Conservation (phyloP, 1,140 invertebrate species). For the Metopolophium dirhodum region DNA sequence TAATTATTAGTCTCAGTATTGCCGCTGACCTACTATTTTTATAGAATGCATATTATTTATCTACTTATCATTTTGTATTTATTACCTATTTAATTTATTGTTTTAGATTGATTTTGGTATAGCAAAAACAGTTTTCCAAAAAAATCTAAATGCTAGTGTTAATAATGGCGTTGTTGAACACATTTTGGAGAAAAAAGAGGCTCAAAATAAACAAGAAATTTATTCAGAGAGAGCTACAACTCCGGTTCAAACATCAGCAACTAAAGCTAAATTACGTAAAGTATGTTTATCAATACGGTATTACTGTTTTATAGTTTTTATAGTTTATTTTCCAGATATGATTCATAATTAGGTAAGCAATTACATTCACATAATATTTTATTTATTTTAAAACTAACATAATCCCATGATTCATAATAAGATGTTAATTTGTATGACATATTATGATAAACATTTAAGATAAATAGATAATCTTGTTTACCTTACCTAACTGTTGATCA, state of each 20-base stretch:
- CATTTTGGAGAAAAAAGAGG: not conserved
- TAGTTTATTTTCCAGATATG: not conserved
- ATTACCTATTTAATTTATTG: not conserved
- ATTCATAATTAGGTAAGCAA: not conserved
- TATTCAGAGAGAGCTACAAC: constrained; percentile 19
- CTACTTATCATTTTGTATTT: not conserved
- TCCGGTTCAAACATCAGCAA: constrained; percentile 38
- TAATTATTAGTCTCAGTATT: no score
- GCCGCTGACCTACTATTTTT: no score
- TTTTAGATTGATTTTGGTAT: constrained; percentile 10
- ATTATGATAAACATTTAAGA: not conserved
- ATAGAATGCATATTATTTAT: no score
- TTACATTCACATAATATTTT: not conserved
- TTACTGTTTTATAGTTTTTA: no score
- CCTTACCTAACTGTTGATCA: not conserved
- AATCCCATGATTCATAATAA: not conserved
- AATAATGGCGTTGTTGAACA: not conserved
- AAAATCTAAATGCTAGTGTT: not conserved
- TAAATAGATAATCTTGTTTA: not conserved
- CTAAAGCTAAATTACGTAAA: constrained; percentile 41
- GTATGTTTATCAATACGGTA: constrained; percentile 10
- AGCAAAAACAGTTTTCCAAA: not conserved
- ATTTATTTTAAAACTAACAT: not conserved
- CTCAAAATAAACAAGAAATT: not conserved
- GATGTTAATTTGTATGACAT: not conserved